Conservation (phyloP, 2,888 invertebrate species). For the Conistra vaccinii region DNA sequence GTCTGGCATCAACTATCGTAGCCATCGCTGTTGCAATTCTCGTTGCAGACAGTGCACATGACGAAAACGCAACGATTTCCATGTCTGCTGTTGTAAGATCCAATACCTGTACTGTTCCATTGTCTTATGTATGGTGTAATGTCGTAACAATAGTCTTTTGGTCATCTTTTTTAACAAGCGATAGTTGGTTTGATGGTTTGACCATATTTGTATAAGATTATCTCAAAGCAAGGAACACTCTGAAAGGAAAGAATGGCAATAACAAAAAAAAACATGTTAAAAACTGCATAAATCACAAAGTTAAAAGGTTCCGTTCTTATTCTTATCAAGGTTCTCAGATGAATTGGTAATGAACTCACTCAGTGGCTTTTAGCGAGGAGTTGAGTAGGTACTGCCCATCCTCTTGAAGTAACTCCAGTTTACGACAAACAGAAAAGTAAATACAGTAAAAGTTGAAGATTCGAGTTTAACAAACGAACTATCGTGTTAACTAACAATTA, state of each 20-base stretch:
- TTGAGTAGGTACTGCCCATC: background rate
- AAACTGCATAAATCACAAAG: background rate
- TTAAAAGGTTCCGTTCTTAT: no score
- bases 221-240: background rate
- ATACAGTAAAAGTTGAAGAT: background rate
- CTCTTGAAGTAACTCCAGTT: background rate
- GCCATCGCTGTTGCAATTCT: constrained; percentile 45
- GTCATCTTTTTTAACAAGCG: constrained; percentile 18
- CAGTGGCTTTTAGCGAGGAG: background rate
- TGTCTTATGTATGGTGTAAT: constrained; percentile 52
- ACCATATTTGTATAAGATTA: background rate
- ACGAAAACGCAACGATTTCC: constrained; percentile 60
- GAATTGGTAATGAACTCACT: background rate
- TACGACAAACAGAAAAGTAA: background rate
- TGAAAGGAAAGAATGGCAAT: background rate
- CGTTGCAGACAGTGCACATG: constrained; percentile 59
- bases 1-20: constrained; percentile 40
- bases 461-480: constrained; percentile 1
- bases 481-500: constrained; percentile 47
- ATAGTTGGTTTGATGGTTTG: background rate
- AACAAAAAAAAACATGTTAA: background rate
- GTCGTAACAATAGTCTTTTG: constrained; percentile 39
- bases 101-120: constrained; percentile 51
- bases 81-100: constrained; percentile 56
- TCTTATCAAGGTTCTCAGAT: background rate